A percentile compares a stretch with the other conserved stretches of the same genome.
phyloP scores from a whole-genome alignment of 1,140 invertebrate genomes.

The Drosophila tropicalis region DNA sequence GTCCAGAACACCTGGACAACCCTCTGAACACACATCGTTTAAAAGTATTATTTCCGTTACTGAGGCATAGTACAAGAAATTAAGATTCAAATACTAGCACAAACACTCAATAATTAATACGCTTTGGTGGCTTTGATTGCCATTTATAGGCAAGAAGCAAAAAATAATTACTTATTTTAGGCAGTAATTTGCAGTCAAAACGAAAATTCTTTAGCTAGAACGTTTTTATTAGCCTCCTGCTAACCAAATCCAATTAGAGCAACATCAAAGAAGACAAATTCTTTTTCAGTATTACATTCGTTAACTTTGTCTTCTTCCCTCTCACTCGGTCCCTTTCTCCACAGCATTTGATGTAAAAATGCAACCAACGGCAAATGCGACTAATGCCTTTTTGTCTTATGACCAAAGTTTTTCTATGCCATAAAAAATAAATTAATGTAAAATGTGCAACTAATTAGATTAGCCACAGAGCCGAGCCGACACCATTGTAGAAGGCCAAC shows the following conservation, averaged over 20 bases:
- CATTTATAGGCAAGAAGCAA: slow-evolving; percentile 32
- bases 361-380: slow-evolving; percentile 63
- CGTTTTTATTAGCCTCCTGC: slow-evolving; percentile 68
- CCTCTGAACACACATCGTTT: no score
- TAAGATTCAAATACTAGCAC: no score
- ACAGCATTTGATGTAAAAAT: slow-evolving; percentile 27
- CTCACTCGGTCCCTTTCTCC: background rate
- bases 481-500: background rate
- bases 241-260: slow-evolving; percentile 73
- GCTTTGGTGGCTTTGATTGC: background rate
- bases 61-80: no score
- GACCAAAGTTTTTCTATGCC: slow-evolving; percentile 54
- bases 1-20: no score
- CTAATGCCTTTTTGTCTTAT: slow-evolving; percentile 65
- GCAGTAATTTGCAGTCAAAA: slow-evolving; percentile 78
- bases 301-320: background rate
- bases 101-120: no score
- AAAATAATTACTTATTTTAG: slow-evolving; percentile 67
- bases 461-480: slow-evolving; percentile 4
- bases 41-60: no score
- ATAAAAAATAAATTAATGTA: slow-evolving; percentile 79
- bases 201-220: slow-evolving; percentile 68
- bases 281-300: slow-evolving; percentile 6
- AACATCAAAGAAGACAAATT: slow-evolving; percentile 60
- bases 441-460: slow-evolving; percentile 79